Conservation (phyloP, 2,888 invertebrate species). For the Holacanthella duospinosa region DNA sequence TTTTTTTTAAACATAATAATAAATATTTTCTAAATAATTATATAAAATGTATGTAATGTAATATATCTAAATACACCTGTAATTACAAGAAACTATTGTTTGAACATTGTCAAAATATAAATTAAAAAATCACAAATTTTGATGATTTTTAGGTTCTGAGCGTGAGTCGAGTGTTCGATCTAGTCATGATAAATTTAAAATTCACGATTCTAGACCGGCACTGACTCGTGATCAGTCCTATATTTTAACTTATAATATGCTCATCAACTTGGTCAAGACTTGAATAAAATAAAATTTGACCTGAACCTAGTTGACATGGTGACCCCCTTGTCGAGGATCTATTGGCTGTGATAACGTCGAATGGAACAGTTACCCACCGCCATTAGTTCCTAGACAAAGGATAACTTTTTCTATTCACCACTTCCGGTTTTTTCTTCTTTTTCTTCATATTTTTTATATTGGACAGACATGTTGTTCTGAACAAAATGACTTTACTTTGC, state of each 20-base stretch:
- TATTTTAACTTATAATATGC: neutral
- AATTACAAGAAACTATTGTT: too few relatives aligned
- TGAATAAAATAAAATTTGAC: too few relatives aligned
- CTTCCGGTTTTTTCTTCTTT: neutral
- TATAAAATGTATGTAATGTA: too few relatives aligned
- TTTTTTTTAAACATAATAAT: too few relatives aligned
- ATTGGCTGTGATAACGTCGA: constrained; percentile 38
- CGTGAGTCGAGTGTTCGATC: constrained; percentile 39
- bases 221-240: constrained; percentile 33
- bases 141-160: constrained; percentile 17
- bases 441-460: neutral
- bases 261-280: too few relatives aligned
- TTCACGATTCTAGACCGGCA: constrained; percentile 35
- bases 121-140: too few relatives aligned
- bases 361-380: constrained; percentile 36
- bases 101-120: too few relatives aligned
- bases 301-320: constrained; percentile 8
- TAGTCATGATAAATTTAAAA: constrained; percentile 35
- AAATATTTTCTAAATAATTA: too few relatives aligned
- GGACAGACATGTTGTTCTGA: neutral
- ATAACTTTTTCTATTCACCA: constrained; percentile 16
- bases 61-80: too few relatives aligned
- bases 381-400: constrained; percentile 38
- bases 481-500: constrained; percentile 30
- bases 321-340: constrained; percentile 38